Base-by-base conservation (phyloP, 2,113 vertebrate genomes). In the Lucifuga dentata region DNA sequence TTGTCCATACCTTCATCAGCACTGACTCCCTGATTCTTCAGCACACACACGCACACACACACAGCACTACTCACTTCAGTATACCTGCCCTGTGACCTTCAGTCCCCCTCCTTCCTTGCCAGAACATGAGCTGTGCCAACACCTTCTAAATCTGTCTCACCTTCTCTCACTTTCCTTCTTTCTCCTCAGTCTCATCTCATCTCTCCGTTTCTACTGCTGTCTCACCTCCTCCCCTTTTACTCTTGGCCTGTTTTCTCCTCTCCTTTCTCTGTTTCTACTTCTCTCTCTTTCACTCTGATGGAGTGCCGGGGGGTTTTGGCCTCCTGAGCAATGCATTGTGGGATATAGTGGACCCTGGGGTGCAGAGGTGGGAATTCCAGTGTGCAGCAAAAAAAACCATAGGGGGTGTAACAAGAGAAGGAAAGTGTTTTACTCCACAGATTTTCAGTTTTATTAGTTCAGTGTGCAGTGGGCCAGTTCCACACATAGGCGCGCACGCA, bases 331-430 rank as follows among this genome's bases (percentile, higher is more conserved):
- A 44, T 83, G 83, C 74, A 84, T 84, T 88, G 67, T 84, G 80
- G 83, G 74, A 73, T 76, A 67, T 68, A 52, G 59, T 79, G 80
- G 61, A 81, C 78, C 74, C 66, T 16, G 11, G 58, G 75, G 79
- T 93, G 91, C 93, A 94, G 91, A 79, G 93, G 93, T 92, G 91
- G 85, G 90, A 89, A 92, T 92, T 92, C 88, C 86, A 89, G 93
- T 84, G 86, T 48, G 83, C 90, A 85, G 84, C 80, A 84, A 40
- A 91, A 40, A 91, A 83, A 92, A 85, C 83, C 73, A 81, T 84
- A 86, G 90, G 83, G 83, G 83, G 85, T 90, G 92, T 88, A 93
- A 94, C 90, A 88, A 91, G 92, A 92, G 88, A 84, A 83, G 49
- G 59, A 84, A 84, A 91, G 87, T 94, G 94, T 91, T 94, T 94